Evolutionary conservation across 35 echinoderm and acorn worm genomes (phyloP), one percentile per base, ranked within the genome.

Genomic region (Ophioderma brevispina): DNA sequence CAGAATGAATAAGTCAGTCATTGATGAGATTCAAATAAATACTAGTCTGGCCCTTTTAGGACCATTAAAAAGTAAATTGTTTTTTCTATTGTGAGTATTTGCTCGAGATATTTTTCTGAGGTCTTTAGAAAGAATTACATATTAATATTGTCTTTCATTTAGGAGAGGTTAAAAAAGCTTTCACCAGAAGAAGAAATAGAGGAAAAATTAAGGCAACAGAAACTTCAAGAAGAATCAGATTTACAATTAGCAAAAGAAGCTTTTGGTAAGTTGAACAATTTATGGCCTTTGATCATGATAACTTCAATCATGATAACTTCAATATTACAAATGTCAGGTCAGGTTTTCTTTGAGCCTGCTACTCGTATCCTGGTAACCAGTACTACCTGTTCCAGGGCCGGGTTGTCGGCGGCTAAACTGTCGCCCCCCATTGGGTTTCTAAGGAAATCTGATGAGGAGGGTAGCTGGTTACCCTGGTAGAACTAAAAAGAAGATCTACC

Each of bases 191-290:
- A 88, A 59, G 77, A 88, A 36, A n/a, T 92, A 6, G 89, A 84
- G 18, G 94, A 95, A 36, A 95, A 85, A 76, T 28, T 95, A n/a
- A 70, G 86, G 78, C 89, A 92, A 35, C 90, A 95, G 76, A 91
- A 95, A 75, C 64, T 95, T 33, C 79, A 88, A 78, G 91, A 95
- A 95, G 94, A 95, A 33, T 52, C 94, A 0, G 94, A 95, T 49
- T 39, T 95, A 18, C 78, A 92, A 81, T 37, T 95, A 0, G 91
- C 94, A 81, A 95, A 89, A 76, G 94, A 95, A 81, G 86, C 91
- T 33, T 95, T 95, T 85, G 90, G 94, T 95, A 75, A 92, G 89
- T 81, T 1, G 31, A 36, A 14, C 23, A 34, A n/a, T n/a, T n/a
- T n/a, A n/a, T n/a, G n/a, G n/a, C n/a, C n/a, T n/a, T n/a, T n/a